Evolutionary conservation across 2,888 invertebrate genomes (phyloP).

Genomic region (Bellardia pandia): DNA sequence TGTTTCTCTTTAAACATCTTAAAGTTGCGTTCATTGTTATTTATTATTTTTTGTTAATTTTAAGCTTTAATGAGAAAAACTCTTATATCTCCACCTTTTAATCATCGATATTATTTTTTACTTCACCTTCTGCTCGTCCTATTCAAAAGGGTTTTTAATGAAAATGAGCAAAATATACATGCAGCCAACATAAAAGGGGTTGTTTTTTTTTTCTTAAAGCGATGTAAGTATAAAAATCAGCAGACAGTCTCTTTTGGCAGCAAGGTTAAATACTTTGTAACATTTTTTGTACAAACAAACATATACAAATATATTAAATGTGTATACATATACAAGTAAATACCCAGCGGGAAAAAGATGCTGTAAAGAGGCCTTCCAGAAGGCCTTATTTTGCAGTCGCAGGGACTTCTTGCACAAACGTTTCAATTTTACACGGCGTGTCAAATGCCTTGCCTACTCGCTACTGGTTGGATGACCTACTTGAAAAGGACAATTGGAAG

Average conservation of each 20-base stretch:
- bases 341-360: neutral
- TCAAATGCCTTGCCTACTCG: no score
- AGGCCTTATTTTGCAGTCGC: no score
- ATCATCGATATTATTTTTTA: conserved; percentile 65
- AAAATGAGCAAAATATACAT: conserved; percentile 64
- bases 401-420: no score
- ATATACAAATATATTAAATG: neutral
- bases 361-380: no score
- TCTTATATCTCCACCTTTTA: conserved; percentile 62
- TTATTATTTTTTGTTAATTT: conserved; percentile 45
- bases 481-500: no score
- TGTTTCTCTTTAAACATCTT: conserved; percentile 7
- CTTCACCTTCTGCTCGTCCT: neutral
- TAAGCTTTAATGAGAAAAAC: conserved; percentile 57
- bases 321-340: conserved; percentile 34
- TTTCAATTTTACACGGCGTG: no score
- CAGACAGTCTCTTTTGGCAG: conserved; percentile 53
- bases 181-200: conserved; percentile 53
- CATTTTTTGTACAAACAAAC: conserved; percentile 36
- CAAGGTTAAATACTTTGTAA: conserved; percentile 75
- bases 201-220: conserved; percentile 57
- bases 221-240: conserved; percentile 25
- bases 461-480: no score
- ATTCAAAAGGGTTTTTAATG: conserved; percentile 34
- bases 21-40: conserved; percentile 12